These are phyloP conservation scores for Merluccius polli DNA, from an alignment of 2,797 vertebrate species.

Conservation along the genomic window DNA sequence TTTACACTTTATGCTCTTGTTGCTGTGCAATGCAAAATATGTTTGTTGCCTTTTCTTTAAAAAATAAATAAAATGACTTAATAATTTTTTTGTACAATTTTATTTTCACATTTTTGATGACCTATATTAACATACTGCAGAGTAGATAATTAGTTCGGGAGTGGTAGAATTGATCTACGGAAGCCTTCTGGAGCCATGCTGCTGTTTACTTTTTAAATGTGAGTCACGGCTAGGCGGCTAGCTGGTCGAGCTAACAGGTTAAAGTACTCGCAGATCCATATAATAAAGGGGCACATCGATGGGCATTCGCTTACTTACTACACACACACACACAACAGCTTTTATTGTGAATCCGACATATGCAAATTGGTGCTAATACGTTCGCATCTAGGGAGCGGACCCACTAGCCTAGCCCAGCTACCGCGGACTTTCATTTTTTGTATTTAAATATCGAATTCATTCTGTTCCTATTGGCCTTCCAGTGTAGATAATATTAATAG, in stretches of 20 bases:
- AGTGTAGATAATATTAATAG: background rate
- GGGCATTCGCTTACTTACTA: background rate
- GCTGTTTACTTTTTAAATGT: background rate
- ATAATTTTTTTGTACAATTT: background rate
- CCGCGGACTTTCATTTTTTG: background rate
- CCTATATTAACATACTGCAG: too few species aligned
- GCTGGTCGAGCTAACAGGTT: constrained; percentile 30
- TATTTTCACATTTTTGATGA: background rate
- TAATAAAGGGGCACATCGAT: constrained; percentile 14
- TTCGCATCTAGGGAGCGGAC: background rate
- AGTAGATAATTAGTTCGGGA: background rate
- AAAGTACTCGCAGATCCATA: constrained; percentile 47
- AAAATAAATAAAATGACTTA: background rate
- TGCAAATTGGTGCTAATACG: background rate
- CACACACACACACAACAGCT: background rate
- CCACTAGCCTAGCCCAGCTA: background rate
- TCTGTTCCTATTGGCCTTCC: background rate
- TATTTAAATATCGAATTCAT: background rate
- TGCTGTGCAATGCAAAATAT: constrained; percentile 1
- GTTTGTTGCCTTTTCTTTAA: background rate
- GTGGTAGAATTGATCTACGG: background rate
- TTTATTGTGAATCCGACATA: background rate
- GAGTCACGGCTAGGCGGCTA: constrained; percentile 44
- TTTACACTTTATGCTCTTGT: background rate
- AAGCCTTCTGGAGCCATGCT: background rate